Evolutionary conservation across 2,888 invertebrate genomes (phyloP).

Genomic region (Drosophila kambysellisi): DNA sequence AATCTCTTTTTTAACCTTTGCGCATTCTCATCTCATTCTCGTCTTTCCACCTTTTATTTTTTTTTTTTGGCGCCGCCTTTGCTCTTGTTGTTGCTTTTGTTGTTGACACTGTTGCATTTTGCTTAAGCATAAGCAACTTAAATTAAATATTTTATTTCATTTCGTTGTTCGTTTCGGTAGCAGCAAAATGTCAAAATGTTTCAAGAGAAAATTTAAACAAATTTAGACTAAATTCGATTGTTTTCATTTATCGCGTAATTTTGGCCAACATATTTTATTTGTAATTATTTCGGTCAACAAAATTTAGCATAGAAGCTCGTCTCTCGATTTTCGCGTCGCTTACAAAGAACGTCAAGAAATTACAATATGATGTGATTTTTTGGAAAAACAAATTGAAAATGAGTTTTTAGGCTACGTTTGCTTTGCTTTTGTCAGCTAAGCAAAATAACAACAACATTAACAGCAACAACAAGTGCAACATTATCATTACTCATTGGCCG

Average conservation of each 20-base stretch:
- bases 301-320: neutral
- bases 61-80: constrained; percentile 37
- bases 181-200: neutral
- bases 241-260: neutral
- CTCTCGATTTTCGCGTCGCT: neutral
- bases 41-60: constrained; percentile 40
- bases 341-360: neutral
- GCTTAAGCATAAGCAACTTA: constrained; percentile 4
- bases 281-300: neutral
- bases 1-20: constrained; percentile 49
- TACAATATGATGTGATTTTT: neutral
- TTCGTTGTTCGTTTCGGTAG: constrained; percentile 12
- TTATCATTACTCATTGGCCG: constrained; percentile 15
- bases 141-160: neutral
- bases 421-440: constrained; percentile 6
- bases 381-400: constrained; percentile 1
- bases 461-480: neutral
- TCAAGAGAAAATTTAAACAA: neutral
- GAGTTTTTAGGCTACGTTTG: neutral
- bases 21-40: constrained; percentile 29
- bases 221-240: neutral
- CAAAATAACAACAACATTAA: constrained; percentile 13
- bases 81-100: constrained; percentile 35
- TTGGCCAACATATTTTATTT: neutral
- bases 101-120: constrained; percentile 61